These are phyloP conservation scores for Eupristina koningsbergeri DNA, from an alignment of 1,140 invertebrate species.

Conservation along the genomic window DNA sequence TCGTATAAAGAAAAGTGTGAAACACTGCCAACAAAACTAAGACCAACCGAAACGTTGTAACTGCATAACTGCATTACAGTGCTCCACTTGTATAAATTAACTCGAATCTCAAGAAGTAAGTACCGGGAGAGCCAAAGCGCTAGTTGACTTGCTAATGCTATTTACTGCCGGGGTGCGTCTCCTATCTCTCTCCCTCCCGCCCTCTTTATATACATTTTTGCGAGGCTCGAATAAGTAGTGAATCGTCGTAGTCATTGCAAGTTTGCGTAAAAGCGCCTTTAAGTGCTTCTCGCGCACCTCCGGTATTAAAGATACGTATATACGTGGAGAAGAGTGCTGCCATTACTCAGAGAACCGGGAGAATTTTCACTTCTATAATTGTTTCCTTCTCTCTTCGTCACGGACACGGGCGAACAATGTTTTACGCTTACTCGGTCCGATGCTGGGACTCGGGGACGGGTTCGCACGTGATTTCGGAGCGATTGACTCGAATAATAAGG, in stretches of 20 bases:
- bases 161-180: constrained; percentile 65
- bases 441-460: background rate
- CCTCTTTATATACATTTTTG: constrained; percentile 12
- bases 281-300: constrained; percentile 22
- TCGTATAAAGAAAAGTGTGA: background rate
- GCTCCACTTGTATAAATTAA: constrained; percentile 71
- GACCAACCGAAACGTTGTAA: constrained; percentile 64
- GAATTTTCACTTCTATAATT: background rate
- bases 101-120: constrained; percentile 70
- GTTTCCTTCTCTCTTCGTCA: background rate
- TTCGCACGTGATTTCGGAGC: background rate
- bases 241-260: constrained; percentile 22
- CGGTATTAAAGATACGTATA: background rate
- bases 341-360: constrained; percentile 2
- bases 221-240: background rate
- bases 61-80: constrained; percentile 66
- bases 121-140: constrained; percentile 57
- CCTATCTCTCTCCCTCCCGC: too few relatives aligned
- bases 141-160: constrained; percentile 71
- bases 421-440: background rate
- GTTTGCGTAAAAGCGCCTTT: constrained; percentile 38
- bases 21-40: constrained; percentile 59
- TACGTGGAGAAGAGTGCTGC: background rate
- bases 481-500: background rate
- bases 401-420: too few relatives aligned